Evolutionary conservation across 2,797 vertebrate genomes (phyloP), one percentile per base, ranked within the genome.

Genomic region (Bucorvus abyssinicus): DNA sequence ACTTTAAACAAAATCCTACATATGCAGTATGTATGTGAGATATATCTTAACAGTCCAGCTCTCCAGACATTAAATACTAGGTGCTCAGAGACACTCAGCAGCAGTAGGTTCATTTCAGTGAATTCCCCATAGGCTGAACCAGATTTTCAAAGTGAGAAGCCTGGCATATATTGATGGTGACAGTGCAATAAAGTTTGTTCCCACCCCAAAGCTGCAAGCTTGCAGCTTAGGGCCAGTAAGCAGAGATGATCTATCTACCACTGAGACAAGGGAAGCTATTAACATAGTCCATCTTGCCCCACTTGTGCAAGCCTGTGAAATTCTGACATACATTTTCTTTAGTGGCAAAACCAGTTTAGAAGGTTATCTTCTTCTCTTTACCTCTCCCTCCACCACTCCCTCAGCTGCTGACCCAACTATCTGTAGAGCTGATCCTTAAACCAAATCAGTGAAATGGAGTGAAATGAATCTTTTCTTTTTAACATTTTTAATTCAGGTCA

Each of bases 341-440:
- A 93, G 70, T 22, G 18, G 74, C 17, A 89, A 96, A 97, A 95
- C 93, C 70, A 93, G 96, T 96, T 87, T 38, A 79, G 85, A 88
- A 94, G 69, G 90, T 94, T 94, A 61, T 94, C 53, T 29, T 91
- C 75, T 52, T 84, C 65, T 56, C 36, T 84, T 36, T 30, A 65
- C 53, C 65, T 52, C 77, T 32, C 34, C 38, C 20, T 81, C 32
- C 21, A 76, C 87, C 75, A 80, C 53, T 74, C 78, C 64, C 83
- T 84, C 47, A 88, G 47, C 61, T 91, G 73, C 73, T 59, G 16
- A 91, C 32, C 38, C 17, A 93, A 40, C 44, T 82, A 50, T 55
- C 29, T 84, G 61, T 21, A 91, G 27, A 34, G 49, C 24, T 78
- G 24, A 20, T 34, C 36, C 32, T 84, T 47, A 76, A 63, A 84